A percentile compares a stretch with the other conserved stretches of the same genome.
Evolutionary conservation across 2,113 vertebrate species (phyloP).

Genomic region (Megaleporinus macrocephalus): DNA sequence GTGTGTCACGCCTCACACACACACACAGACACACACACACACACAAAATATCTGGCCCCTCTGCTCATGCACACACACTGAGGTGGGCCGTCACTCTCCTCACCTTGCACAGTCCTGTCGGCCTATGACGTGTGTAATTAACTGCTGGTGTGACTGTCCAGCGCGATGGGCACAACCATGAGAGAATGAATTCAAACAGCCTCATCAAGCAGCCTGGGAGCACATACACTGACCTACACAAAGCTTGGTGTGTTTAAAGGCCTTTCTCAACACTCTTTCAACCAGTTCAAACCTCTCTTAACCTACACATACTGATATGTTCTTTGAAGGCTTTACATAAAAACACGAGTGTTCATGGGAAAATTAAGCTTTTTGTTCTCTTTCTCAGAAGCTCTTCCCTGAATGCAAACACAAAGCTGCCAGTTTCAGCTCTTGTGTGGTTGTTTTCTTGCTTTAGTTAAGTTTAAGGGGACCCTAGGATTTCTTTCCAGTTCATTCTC

Average conservation of each 20-base stretch:
- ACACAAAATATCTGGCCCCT: neutral
- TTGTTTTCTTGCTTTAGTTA: no score
- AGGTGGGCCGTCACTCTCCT: slow-evolving; percentile 48
- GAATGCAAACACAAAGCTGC: no score
- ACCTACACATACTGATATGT: neutral
- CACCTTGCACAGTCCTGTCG: slow-evolving; percentile 66
- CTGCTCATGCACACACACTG: slow-evolving; percentile 36
- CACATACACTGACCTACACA: slow-evolving; percentile 54
- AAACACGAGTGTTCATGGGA: neutral
- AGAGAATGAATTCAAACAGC: slow-evolving; percentile 52
- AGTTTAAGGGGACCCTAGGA: no score
- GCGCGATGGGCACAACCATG: slow-evolving; percentile 65
- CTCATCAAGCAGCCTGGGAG: slow-evolving; percentile 61
- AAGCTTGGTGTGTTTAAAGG: neutral
- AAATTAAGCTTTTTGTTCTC: neutral
- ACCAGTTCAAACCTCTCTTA: neutral
- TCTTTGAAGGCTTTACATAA: no score
- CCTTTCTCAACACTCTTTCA: neutral
- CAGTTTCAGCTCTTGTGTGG: no score
- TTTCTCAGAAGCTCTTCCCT: no score
- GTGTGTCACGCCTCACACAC: neutral
- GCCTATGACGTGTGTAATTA: slow-evolving; percentile 71
- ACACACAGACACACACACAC: neutral
- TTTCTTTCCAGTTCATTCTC: no score
- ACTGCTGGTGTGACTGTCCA: slow-evolving; percentile 56